These are phyloP conservation scores for Clavelina lepadiformis DNA, from an alignment of 23 tunicate genomes.

Conservation along the genomic window DNA sequence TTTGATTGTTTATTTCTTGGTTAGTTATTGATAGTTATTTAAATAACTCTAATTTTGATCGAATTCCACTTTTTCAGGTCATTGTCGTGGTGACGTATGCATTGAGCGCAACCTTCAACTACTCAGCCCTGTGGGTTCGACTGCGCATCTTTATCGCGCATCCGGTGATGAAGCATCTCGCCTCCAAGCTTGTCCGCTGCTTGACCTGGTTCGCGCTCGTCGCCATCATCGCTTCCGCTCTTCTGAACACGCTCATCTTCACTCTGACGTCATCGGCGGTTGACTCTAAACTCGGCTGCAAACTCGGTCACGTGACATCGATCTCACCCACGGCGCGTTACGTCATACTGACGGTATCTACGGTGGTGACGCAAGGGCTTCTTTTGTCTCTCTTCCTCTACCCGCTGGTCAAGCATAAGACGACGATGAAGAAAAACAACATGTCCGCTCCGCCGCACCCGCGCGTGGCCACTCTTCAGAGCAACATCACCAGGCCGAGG, in stretches of 20 bases:
- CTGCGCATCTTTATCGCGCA: slow-evolving; percentile 54
- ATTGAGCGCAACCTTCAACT: slow-evolving; percentile 37
- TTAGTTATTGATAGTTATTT: no score
- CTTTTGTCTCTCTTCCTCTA: slow-evolving; percentile 59
- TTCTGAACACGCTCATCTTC: slow-evolving; percentile 51
- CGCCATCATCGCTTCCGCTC: slow-evolving; percentile 35
- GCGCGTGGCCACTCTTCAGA: not conserved
- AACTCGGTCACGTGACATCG: slow-evolving; percentile 25
- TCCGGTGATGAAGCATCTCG: slow-evolving; percentile 78
- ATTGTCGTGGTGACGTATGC: slow-evolving; percentile 59
- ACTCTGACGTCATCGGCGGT: slow-evolving; percentile 19
- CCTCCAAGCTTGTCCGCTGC: not conserved
- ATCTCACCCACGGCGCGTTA: slow-evolving; percentile 54
- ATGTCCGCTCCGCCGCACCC: not conserved
- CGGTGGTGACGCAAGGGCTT: slow-evolving; percentile 48
- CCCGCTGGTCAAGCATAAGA: slow-evolving; percentile 60
- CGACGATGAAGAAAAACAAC: slow-evolving; percentile 24
- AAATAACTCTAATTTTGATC: no score
- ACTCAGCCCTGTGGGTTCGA: slow-evolving; percentile 70
- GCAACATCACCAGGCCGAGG: not conserved
- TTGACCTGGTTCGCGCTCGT: slow-evolving; percentile 41
- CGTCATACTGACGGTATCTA: slow-evolving; percentile 54
- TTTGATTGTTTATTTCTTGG: no score
- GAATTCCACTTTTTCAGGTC: slow-evolving; percentile 34
- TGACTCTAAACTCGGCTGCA: slow-evolving; percentile 45